A percentile compares a stretch with the other conserved stretches of the same genome.
phyloP scores from a whole-genome alignment of 2,888 invertebrate species.

The Callosobruchus maculatus region DNA sequence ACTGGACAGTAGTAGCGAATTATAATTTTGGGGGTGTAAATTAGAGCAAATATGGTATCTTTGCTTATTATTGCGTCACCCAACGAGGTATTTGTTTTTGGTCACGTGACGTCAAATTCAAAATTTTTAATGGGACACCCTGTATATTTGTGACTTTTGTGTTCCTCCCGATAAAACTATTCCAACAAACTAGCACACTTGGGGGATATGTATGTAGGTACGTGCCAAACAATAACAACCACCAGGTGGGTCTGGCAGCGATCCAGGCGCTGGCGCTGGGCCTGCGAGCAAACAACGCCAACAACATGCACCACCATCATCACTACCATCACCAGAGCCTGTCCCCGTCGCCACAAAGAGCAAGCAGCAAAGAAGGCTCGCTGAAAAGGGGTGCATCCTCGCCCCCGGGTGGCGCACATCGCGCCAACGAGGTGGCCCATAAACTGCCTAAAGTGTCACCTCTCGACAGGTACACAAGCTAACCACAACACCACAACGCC shows the following conservation, averaged over 20 bases:
- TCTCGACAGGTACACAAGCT: slow-evolving; percentile 43
- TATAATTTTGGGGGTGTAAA: too few relatives aligned
- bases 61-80: too few relatives aligned
- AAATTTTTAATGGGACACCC: too few relatives aligned
- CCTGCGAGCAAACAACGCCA: slow-evolving; percentile 45
- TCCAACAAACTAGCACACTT: too few relatives aligned
- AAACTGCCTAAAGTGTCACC: slow-evolving; percentile 49
- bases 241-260: slow-evolving; percentile 74
- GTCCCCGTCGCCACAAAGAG: slow-evolving; percentile 44
- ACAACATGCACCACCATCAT: slow-evolving; percentile 31
- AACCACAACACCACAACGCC: not conserved
- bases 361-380: slow-evolving; percentile 52
- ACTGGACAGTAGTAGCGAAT: too few relatives aligned
- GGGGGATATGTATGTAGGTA: slow-evolving; percentile 8
- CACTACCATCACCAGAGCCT: slow-evolving; percentile 43
- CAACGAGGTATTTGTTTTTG: too few relatives aligned
- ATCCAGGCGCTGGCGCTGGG: slow-evolving; percentile 68
- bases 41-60: too few relatives aligned
- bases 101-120: too few relatives aligned
- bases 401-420: slow-evolving; percentile 40
- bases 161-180: too few relatives aligned
- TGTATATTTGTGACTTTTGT: too few relatives aligned
- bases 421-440: slow-evolving; percentile 20
- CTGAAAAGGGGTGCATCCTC: slow-evolving; percentile 48
- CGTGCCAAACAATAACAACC: slow-evolving; percentile 58